Conservation (phyloP, 2,888 invertebrate genomes). For the Pachycephus smyrnensis region DNA sequence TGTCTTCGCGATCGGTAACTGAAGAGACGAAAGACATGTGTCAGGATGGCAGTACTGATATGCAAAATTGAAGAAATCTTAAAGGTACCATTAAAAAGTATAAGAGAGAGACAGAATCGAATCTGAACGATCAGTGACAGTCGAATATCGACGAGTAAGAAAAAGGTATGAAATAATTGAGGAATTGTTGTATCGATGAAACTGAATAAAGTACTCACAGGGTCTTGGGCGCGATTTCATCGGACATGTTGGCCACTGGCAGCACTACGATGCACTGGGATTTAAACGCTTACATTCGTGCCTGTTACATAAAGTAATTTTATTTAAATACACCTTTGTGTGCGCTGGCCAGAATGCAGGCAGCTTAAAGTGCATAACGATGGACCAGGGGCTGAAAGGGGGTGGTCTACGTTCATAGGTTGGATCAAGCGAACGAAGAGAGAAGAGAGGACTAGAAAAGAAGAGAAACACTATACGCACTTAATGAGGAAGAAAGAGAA, state of each 20-base stretch:
- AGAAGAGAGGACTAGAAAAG: not conserved
- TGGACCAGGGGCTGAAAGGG: not conserved
- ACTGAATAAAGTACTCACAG: slow-evolving; percentile 48
- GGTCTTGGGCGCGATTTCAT: slow-evolving; percentile 39
- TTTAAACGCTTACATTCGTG: slow-evolving; percentile 9
- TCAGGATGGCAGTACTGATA: not conserved
- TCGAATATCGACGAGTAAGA: not conserved
- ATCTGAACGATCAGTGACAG: too few relatives aligned
- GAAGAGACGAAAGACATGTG: not conserved
- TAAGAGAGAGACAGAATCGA: too few relatives aligned
- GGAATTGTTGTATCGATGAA: not conserved
- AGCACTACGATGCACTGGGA: slow-evolving; percentile 23
- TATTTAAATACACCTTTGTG: slow-evolving; percentile 48
- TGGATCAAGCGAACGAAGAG: not conserved
- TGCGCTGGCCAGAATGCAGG: slow-evolving; percentile 25
- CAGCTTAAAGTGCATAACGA: slow-evolving; percentile 32
- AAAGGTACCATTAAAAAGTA: too few relatives aligned
- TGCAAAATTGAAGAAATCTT: too few relatives aligned
- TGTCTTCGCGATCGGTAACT: too few relatives aligned
- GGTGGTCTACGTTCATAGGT: too few relatives aligned
- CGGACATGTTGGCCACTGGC: slow-evolving; percentile 33
- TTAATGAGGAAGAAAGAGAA: not conserved
- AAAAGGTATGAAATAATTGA: not conserved
- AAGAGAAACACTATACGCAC: not conserved
- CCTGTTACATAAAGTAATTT: slow-evolving; percentile 46